These are phyloP conservation scores for Trypoxylon attenuatum DNA, from an alignment of 2,888 invertebrate species.

Conservation along the genomic window DNA sequence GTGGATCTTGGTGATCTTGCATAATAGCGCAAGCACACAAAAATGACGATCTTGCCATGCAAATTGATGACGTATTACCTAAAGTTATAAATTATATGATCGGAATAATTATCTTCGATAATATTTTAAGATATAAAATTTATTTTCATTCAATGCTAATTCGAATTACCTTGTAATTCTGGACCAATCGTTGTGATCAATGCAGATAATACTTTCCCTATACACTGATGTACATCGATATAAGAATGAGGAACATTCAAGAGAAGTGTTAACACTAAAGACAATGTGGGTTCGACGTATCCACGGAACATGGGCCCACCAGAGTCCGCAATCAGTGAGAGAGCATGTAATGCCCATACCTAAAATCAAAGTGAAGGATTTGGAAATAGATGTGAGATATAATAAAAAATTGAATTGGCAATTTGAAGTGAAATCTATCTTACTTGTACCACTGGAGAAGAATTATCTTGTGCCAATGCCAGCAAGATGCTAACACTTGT, in stretches of 20 bases:
- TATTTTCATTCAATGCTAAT: background rate
- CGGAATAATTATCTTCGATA: background rate
- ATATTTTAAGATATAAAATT: background rate
- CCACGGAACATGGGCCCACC: constrained; percentile 99
- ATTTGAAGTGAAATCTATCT: too few species aligned
- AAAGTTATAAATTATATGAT: constrained; percentile 15
- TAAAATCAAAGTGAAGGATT: too few species aligned
- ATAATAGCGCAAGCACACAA: constrained; percentile 95
- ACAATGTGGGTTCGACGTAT: constrained; percentile 96
- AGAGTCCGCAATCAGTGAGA: constrained; percentile 96
- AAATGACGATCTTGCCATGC: constrained; percentile 88
- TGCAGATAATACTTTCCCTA: constrained; percentile 94
- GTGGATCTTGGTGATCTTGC: constrained; percentile 90
- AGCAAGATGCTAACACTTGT: constrained; percentile 96
- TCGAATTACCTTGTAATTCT: constrained; percentile 88
- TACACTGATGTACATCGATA: constrained; percentile 94
- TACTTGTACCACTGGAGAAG: constrained; percentile 95
- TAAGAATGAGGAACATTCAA: constrained; percentile 92
- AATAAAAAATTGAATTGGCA: too few species aligned
- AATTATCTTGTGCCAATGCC: constrained; percentile 94
- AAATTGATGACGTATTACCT: constrained; percentile 84
- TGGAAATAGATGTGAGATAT: too few species aligned
- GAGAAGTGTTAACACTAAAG: constrained; percentile 91
- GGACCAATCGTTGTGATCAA: constrained; percentile 98
- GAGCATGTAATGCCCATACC: constrained; percentile 97